Percentiles rank a stretch among this genome's conserved stretches.
Evolutionary conservation across 92 coral and sea anemone genomes (phyloP).

Genomic region (Chrysogorgia sp.): DNA sequence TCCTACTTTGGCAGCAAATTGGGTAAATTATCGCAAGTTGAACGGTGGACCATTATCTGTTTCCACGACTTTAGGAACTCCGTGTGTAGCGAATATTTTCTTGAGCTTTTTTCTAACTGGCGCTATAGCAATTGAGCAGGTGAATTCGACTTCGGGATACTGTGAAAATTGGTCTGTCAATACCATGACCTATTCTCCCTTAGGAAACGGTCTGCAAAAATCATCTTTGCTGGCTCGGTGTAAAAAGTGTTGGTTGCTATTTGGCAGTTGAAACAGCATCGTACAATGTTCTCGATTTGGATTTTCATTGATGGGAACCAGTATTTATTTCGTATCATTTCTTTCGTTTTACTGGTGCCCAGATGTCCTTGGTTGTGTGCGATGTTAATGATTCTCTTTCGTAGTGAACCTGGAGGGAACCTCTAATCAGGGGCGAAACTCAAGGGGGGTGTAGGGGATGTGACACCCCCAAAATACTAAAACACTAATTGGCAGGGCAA

Average conservation of each 20-base stretch:
- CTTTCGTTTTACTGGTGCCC: neutral
- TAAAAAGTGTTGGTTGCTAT: neutral
- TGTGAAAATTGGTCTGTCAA: constrained; percentile 14
- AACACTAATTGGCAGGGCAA: no score
- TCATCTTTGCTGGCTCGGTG: constrained; percentile 29
- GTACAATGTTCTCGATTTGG: constrained; percentile 56
- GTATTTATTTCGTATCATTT: constrained; percentile 25
- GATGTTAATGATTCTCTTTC: constrained; percentile 24
- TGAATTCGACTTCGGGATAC: constrained; percentile 32
- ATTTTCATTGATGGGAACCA: constrained; percentile 27
- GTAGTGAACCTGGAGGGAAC: no score
- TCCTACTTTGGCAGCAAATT: constrained; percentile 49
- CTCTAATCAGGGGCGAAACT: no score
- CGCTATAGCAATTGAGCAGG: constrained; percentile 13
- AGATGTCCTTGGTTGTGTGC: constrained; percentile 5
- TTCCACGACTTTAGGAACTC: constrained; percentile 56
- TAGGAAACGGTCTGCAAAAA: constrained; percentile 28
- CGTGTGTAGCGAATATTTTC: constrained; percentile 53
- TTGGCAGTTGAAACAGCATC: constrained; percentile 59
- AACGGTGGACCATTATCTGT: constrained; percentile 69
- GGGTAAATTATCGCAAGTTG: constrained; percentile 47
- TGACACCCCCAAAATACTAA: no score
- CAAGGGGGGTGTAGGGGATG: no score
- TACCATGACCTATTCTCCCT: constrained; percentile 36
- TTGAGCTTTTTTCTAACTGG: constrained; percentile 54